Evolutionary conservation across 1,140 invertebrate genomes (phyloP).

Genomic region (Eulimnadia texana): DNA sequence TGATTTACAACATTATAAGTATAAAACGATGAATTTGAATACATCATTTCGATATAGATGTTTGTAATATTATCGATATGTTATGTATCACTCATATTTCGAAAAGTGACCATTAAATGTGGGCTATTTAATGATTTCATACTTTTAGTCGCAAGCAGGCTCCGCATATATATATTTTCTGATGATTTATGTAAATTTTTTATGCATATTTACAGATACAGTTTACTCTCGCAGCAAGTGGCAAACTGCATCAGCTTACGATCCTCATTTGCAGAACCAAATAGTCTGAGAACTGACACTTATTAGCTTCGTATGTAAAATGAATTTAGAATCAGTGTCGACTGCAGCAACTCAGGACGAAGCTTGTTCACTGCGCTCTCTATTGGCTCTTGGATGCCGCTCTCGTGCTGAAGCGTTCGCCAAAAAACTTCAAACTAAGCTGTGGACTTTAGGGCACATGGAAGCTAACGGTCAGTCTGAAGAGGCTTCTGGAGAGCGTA

Average conservation of each 20-base stretch:
- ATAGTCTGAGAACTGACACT: neutral
- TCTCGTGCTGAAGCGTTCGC: slow-evolving; percentile 63
- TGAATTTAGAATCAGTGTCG: slow-evolving; percentile 14
- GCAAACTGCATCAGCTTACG: neutral
- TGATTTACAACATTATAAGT: no score
- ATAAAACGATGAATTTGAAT: no score
- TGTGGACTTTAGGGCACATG: slow-evolving; percentile 43
- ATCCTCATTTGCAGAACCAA: neutral
- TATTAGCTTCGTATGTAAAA: slow-evolving; percentile 2
- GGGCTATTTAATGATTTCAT: no score
- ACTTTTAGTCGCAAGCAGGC: no score
- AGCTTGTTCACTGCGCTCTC: slow-evolving; percentile 35
- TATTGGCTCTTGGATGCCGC: slow-evolving; percentile 51
- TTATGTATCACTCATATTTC: no score
- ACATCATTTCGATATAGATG: no score
- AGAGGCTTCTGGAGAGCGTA: neutral
- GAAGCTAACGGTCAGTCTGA: slow-evolving; percentile 4
- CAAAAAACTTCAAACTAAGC: slow-evolving; percentile 50
- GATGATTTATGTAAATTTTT: no score
- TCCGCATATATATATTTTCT: no score
- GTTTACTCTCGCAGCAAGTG: neutral
- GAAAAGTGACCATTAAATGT: no score
- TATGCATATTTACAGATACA: no score
- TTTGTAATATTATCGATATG: no score
- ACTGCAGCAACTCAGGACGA: slow-evolving; percentile 12